phyloP scores from a whole-genome alignment of 2,797 vertebrate species.

The Okamejei kenojei region DNA sequence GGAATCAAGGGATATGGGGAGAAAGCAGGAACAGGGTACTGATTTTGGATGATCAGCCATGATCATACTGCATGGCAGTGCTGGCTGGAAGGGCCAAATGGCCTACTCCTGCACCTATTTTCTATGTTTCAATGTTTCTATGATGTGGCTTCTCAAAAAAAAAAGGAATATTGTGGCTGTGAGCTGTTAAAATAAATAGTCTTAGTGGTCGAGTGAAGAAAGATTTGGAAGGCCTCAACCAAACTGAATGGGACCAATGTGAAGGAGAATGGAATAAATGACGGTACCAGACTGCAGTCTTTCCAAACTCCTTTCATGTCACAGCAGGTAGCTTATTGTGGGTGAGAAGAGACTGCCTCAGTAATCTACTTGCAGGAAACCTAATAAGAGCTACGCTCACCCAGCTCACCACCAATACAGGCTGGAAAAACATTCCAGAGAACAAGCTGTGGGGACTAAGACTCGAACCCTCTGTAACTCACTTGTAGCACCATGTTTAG shows the following conservation, averaged over 20 bases:
- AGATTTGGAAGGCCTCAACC: not conserved
- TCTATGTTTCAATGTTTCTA: too few relatives aligned
- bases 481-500: not conserved
- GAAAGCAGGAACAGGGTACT: too few relatives aligned
- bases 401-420: not conserved
- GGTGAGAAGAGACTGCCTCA: conserved; percentile 24
- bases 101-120: too few relatives aligned
- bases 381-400: conserved; percentile 13
- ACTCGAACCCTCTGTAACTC: conserved; percentile 26
- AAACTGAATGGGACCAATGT: conserved; percentile 18
- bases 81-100: too few relatives aligned
- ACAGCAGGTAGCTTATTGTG: conserved; percentile 34
- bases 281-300: not conserved
- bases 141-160: not conserved
- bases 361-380: not conserved
- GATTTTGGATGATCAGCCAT: too few relatives aligned
- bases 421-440: conserved; percentile 30
- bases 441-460: conserved; percentile 23
- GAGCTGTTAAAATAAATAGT: conserved; percentile 30
- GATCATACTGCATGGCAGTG: too few relatives aligned
- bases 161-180: not conserved
- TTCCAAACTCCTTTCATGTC: not conserved
- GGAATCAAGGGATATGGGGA: too few relatives aligned
- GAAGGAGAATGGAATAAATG: conserved; percentile 8
- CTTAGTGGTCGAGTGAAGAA: not conserved